These are phyloP conservation scores for Drosophila limbata DNA, from an alignment of 2,888 invertebrate species.

Conservation along the genomic window DNA sequence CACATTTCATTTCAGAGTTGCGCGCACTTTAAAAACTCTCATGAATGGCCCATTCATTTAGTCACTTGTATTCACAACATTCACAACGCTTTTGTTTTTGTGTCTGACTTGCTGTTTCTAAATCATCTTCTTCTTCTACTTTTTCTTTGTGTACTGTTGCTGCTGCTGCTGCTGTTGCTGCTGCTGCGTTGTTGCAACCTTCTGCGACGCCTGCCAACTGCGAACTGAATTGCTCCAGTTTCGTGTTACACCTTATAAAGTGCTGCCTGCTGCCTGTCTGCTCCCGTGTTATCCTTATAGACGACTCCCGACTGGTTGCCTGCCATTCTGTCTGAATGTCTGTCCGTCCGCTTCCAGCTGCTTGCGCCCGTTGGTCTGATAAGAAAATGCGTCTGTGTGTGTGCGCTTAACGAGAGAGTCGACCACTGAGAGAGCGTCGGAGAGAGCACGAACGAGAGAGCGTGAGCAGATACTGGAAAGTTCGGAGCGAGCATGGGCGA, in stretches of 20 bases:
- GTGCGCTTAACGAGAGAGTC: conserved; percentile 2
- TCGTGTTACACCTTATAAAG: conserved; percentile 75
- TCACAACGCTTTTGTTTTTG: conserved; percentile 13
- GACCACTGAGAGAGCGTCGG: conserved; percentile 4
- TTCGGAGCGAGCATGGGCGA: conserved; percentile 30
- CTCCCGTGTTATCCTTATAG: conserved; percentile 70
- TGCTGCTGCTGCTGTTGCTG: conserved; percentile 27
- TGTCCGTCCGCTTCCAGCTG: conserved; percentile 63
- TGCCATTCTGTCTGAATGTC: conserved; percentile 12
- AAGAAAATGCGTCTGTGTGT: conserved; percentile 48
- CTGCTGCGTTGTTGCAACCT: conserved; percentile 64
- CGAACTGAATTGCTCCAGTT: conserved; percentile 82
- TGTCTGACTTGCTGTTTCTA: conserved; percentile 7
- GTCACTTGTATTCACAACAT: conserved; percentile 22
- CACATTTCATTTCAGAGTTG: conserved; percentile 19
- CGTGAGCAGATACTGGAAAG: conserved; percentile 43
- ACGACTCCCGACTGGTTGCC: conserved; percentile 52
- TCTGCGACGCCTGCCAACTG: conserved; percentile 82
- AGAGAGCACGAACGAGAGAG: conserved; percentile 39
- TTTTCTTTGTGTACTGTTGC: conserved; percentile 13
- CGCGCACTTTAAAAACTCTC: conserved; percentile 30
- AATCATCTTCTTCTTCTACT: conserved; percentile 17
- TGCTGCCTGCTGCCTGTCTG: conserved; percentile 46
- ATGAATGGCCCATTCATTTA: conserved; percentile 39
- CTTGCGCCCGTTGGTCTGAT: conserved; percentile 62